Percentiles rank a stretch among this genome's conserved stretches.
Conservation (phyloP, 2,888 invertebrate genomes). For the Cybosia mesomella region DNA sequence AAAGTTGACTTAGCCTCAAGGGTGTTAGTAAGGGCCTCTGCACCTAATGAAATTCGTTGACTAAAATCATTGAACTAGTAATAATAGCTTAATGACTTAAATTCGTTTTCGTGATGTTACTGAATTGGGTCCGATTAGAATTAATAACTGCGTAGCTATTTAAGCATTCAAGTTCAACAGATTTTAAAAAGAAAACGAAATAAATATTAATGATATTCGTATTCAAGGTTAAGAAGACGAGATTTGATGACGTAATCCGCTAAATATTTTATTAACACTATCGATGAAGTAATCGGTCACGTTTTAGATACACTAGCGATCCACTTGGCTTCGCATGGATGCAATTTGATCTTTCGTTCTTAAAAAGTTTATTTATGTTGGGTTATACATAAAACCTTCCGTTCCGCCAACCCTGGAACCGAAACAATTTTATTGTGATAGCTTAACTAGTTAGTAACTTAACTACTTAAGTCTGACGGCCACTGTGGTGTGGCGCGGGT, state of each 20-base stretch:
- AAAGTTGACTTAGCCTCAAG: too few species aligned
- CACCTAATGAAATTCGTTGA: too few species aligned
- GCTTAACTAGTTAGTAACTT: too few species aligned
- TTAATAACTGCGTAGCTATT: background rate
- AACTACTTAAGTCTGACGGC: too few species aligned
- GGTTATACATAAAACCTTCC: background rate
- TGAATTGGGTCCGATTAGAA: background rate
- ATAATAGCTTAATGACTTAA: too few species aligned
- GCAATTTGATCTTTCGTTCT: background rate
- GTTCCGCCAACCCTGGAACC: too few species aligned
- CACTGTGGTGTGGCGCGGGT: too few species aligned
- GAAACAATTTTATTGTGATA: too few species aligned
- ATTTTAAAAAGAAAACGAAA: constrained; percentile 21
- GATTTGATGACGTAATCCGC: constrained; percentile 22
- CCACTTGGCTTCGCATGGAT: background rate
- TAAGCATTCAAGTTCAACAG: constrained; percentile 1
- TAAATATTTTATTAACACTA: constrained; percentile 29
- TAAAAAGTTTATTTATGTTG: background rate
- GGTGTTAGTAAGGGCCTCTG: too few species aligned
- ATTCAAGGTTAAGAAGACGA: constrained; percentile 42
- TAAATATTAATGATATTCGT: constrained; percentile 22
- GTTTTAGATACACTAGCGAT: background rate
- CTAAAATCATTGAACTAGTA: too few species aligned
- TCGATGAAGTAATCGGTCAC: constrained; percentile 10
- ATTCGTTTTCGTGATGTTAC: too few species aligned